A percentile compares a stretch with the other conserved stretches of the same genome.
Evolutionary conservation across 2,797 vertebrate genomes (phyloP).

Genomic region (Pitangus sulphuratus): DNA sequence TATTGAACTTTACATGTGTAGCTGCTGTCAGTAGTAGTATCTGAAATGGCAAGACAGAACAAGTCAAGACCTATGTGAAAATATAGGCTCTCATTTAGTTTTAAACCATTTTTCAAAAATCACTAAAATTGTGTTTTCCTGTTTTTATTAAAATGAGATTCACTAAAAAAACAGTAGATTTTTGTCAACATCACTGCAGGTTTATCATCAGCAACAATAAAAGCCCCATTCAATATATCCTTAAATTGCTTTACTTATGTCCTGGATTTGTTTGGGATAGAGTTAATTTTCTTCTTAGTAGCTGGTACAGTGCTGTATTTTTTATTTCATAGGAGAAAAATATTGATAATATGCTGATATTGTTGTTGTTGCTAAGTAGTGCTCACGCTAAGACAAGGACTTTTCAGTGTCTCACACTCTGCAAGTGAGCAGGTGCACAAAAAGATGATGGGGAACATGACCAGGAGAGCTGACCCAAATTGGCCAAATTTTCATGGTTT

Average conservation of each 20-base stretch:
- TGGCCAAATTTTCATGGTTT: slow-evolving; percentile 12
- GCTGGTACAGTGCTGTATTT: background rate
- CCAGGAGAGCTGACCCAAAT: background rate
- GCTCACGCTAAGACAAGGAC: no score
- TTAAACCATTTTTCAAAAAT: background rate
- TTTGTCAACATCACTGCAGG: background rate
- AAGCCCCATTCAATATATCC: background rate
- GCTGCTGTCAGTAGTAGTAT: background rate
- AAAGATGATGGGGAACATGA: rapidly evolving
- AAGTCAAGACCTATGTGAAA: background rate
- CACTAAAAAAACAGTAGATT: background rate
- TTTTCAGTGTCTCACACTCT: background rate
- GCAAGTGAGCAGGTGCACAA: background rate
- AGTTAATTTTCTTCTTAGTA: background rate
- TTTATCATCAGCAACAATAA: background rate
- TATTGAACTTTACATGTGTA: background rate
- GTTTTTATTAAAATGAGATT: background rate
- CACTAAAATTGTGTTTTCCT: background rate
- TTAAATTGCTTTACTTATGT: background rate
- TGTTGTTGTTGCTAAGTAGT: background rate
- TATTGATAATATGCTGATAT: background rate
- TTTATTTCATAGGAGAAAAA: background rate
- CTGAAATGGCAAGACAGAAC: background rate
- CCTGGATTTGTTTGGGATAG: background rate
- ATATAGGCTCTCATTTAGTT: background rate